Evolutionary conservation across 1,140 invertebrate species (phyloP), one percentile per base, ranked within the genome.

Genomic region (Apis cerana): DNA sequence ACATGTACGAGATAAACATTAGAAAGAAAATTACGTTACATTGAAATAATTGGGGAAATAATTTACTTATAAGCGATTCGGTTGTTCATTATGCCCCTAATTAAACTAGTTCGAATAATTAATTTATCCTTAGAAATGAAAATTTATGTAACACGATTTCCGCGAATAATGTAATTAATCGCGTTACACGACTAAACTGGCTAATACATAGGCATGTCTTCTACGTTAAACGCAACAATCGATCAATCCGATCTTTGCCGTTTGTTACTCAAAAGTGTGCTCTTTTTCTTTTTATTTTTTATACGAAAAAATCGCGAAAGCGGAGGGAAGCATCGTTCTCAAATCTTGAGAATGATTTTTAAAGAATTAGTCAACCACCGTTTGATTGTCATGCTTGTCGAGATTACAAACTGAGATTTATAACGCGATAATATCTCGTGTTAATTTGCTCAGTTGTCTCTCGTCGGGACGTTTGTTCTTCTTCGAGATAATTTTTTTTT

Each of bases 321-420:
- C 59, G 2, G 23, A 3, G 23, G 13, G 27, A 62, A n/a, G 23
- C 12, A 56, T 71, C 15, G 23, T 8, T 54, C 11, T 7, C 33
- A 33, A 56, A 27, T 27, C 23, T 33, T 33, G 4, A 3, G 33
- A 33, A 33, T 33, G 2, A 13, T 11, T 17, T 54, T 71, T 17
- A 7, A 13, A 56, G 21, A 19, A 19, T 27, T 19, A 71, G n/a
- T 33, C 69, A 17, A 10, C 50, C 11, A 33, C 23, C n/a, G n/a
- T n/a, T n/a, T n/a, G 7, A 15, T 54, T 17, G 68, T 27, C 50
- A 54, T 13, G 52, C 7, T 19, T 10, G 52, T 33, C 52, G 11
- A 56, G 69, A 71, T 71, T 71, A 13, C 52, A 8, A 56, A 33
- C 23, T 33, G 17, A 27, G 33, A 56, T 71, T 56, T 71, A 71